Percentiles rank a stretch among this genome's conserved stretches.
phyloP scores from a whole-genome alignment of 2,888 invertebrate species.

The Phytoseiulus persimilis region DNA sequence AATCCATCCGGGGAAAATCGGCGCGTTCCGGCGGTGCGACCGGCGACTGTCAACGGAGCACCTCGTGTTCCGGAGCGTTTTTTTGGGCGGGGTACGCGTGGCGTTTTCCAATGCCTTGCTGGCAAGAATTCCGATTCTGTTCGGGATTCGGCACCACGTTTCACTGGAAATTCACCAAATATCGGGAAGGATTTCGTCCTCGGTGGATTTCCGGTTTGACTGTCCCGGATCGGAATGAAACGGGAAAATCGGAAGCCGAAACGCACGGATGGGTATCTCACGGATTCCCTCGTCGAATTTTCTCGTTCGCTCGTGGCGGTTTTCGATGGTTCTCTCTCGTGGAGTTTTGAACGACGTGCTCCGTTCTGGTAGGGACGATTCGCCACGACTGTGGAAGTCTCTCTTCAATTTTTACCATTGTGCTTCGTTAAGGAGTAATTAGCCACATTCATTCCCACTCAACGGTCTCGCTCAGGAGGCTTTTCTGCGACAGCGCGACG shows the following conservation, averaged over 20 bases:
- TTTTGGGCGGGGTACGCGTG: not conserved
- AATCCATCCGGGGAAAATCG: not conserved
- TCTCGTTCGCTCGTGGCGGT: not conserved
- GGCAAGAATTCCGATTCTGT: no score
- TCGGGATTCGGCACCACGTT: no score
- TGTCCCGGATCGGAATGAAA: no score
- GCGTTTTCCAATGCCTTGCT: no score
- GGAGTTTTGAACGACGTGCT: not conserved
- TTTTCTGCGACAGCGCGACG: not conserved
- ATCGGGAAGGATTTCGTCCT: no score
- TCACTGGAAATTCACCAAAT: no score
- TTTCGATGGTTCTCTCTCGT: not conserved
- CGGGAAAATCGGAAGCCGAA: no score
- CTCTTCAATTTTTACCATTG: not conserved
- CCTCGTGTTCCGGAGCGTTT: not conserved
- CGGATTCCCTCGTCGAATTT: no score
- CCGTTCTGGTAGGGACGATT: not conserved
- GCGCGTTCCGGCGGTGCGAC: not conserved
- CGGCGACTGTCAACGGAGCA: not conserved
- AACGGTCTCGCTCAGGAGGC: not conserved
- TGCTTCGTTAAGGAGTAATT: not conserved
- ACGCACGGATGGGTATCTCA: no score
- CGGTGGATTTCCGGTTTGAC: not conserved
- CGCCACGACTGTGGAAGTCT: not conserved
- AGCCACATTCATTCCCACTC: not conserved